Evolutionary conservation across 2,113 vertebrate genomes (phyloP), one percentile per base, ranked within the genome.

Genomic region (Mustela nigripes): DNA sequence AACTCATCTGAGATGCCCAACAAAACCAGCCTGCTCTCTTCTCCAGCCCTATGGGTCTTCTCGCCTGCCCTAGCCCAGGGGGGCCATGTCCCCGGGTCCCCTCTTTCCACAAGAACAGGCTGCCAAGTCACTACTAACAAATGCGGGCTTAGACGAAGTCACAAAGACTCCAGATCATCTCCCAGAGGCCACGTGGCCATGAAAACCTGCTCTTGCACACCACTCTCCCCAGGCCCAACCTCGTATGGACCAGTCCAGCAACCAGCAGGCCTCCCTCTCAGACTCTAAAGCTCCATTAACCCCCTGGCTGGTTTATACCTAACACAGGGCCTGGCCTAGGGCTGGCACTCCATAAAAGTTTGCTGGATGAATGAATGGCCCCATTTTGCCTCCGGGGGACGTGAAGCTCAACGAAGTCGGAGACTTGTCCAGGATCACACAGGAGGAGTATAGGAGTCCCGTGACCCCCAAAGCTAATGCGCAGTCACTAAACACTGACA

Each of bases 1-100:
- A 87, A 42, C 92, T 92, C 94, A 94, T 42, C 79, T 11, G 83
- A 89, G n/a, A 83, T 80, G 85, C 39, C 28, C 11, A 22, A 69
- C 31, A 31, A 80, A 78, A 74, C 9, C 0, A 0, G 63, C 26
- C 31, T 9, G 82, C 19, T 36, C 58, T 50, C 33, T 36, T 53
- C 48, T 56, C 14, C 22, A 10, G 26, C 21, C 36, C 21, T 7
- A 39, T 21, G 65, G 56, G 39, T 60, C 84, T 42, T n/a, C 36
- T 62, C 76, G 24, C 5, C 50, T 26, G 56, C 63, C 62, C 67
- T 19, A 21, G 48, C 69, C 67, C 42, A 0, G 48, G 19, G 42
- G n/a, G n/a, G 36, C 33, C 24, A 9, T n/a, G 45, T 28, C 73
- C 78, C 60, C 2, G 28, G 4, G 2, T 16, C 33, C 84, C n/a